Evolutionary conservation across 1,140 invertebrate genomes (phyloP), one percentile per base, ranked within the genome.

Genomic region (Spodoptera frugiperda): DNA sequence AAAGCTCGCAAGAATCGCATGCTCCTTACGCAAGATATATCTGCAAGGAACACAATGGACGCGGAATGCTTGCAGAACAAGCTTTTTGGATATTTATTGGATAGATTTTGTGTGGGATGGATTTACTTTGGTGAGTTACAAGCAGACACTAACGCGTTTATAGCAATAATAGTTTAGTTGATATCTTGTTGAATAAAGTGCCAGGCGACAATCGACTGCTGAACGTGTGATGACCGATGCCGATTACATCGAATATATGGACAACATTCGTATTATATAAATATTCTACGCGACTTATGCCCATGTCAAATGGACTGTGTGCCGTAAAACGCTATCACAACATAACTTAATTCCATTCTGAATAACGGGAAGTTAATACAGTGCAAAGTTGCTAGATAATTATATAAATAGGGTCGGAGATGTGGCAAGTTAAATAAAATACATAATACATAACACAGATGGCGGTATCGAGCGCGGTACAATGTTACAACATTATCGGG

Each of bases 51-150:
- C 82, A 93, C 92, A 93, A 93, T 92, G 87, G 90, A 89, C 88
- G 87, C 84, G 87, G 86, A 90, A 89, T 91, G 83, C 87, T 88
- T 77, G 83, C 83, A 85, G 87, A 90, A 92, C 92, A 93, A 92
- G 91, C 89, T 91, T 92, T 93, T 93, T 88, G 92, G 91, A 89
- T 89, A 93, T 93, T 93, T 93, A 93, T 92, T 93, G 86, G 90
- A 92, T 91, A 91, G 92, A 90, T 92, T 90, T 88, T 86, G 91
- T 89, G 92, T 93, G 88, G 91, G 91, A 89, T 87, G 90, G 81
- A 88, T 92, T 89, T 87, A 87, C 87, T 89, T 85, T 81, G 81
- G 78, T 73, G 76, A 78, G 76, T 78, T 79, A 75, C 78, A 82
- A 71, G 76, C 76, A 82, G 63, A 17, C 54, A 73, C 78, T 80